phyloP scores from a whole-genome alignment of 2,797 vertebrate genomes.

The Gallinago nigripennis region DNA sequence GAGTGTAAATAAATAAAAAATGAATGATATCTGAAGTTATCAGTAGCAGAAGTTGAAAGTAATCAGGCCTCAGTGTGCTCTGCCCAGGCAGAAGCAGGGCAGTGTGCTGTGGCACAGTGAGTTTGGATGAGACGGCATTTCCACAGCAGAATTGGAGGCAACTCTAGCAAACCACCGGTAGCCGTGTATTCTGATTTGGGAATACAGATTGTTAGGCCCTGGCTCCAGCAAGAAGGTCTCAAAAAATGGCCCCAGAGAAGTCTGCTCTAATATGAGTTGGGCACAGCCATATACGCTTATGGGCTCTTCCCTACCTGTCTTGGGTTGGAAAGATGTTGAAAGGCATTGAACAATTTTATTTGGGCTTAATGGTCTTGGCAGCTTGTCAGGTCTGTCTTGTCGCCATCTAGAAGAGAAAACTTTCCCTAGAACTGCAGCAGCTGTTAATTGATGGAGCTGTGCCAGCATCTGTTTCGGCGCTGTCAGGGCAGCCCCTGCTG shows the following conservation, averaged over 20 bases:
- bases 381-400: background rate
- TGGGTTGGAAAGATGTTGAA: rapidly evolving
- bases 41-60: background rate
- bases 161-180: background rate
- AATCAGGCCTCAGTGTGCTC: rapidly evolving
- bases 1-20: background rate
- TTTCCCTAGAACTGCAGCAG: background rate
- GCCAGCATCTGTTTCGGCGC: background rate
- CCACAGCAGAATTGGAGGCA: background rate
- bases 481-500: background rate
- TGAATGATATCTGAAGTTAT: background rate
- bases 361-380: background rate
- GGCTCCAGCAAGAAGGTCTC: background rate
- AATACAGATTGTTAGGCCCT: background rate
- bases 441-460: background rate
- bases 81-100: background rate
- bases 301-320: background rate
- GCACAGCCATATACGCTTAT: rapidly evolving
- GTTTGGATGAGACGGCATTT: background rate
- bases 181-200: background rate
- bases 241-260: background rate
- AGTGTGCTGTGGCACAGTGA: background rate
- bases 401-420: background rate
- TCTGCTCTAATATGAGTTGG: background rate
- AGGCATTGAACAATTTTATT: background rate